Percentiles rank a stretch among this genome's conserved stretches.
Conservation (phyloP, 2,113 vertebrate species). For the Rhagologus leucostigma region DNA sequence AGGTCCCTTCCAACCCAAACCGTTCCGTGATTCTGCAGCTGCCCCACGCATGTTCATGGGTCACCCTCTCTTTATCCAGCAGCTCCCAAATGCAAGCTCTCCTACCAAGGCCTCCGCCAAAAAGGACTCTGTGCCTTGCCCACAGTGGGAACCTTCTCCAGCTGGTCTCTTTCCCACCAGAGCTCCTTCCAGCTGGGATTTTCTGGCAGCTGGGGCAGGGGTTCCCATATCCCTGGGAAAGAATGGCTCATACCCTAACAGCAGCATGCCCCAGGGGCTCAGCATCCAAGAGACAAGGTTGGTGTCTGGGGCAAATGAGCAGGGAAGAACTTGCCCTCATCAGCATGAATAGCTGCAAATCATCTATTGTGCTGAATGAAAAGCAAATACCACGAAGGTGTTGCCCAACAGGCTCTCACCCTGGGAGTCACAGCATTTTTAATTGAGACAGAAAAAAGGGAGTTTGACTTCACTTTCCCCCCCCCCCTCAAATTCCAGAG, state of each 20-base stretch:
- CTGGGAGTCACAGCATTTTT: neutral
- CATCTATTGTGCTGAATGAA: neutral
- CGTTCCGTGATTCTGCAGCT: neutral
- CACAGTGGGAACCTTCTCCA: neutral
- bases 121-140: neutral
- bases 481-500: neutral
- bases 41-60: fast-evolving
- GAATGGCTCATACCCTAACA: neutral
- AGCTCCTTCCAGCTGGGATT: neutral
- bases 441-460: neutral
- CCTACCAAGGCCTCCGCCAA: neutral
- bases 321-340: neutral
- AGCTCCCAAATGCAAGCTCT: neutral
- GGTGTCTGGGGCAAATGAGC: neutral
- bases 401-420: neutral
- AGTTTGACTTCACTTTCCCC: neutral
- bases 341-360: neutral
- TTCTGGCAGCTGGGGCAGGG: neutral
- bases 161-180: neutral
- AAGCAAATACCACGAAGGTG: neutral
- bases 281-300: neutral
- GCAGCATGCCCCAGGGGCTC: neutral
- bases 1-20: neutral
- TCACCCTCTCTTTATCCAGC: neutral
- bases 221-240: neutral